Base-by-base conservation (phyloP, 2,113 vertebrate species). In the Megalops atlanticus region DNA sequence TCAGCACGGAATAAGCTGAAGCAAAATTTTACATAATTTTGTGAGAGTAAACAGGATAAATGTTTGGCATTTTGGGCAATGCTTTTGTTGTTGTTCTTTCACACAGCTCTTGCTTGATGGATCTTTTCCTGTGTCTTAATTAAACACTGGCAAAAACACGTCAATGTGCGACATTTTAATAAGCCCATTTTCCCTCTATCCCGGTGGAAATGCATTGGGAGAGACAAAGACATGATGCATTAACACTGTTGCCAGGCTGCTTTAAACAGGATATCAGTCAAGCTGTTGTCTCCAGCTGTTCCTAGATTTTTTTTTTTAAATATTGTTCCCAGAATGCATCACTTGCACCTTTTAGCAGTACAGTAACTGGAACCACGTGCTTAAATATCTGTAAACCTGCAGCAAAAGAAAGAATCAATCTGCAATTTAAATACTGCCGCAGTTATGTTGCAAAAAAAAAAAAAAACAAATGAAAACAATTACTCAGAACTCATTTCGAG, bases 81-180 rank as follows among this genome's bases (percentile, higher is more conserved):
- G 40, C 43, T 45, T 45, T 76, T 76, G 39, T 41, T 47, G 38
- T 35, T 27, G 41, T 10, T 54, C 36, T 7, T 74, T 52, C n/a
- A 36, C 36, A 18, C 27, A n/a, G 16, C 36, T 4, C 64, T 71
- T 49, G 70, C 43, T 80, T 47, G 43, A 80, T 41, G 72, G n/a
- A 52, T 72, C 35, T 49, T 72, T 80, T 74, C 24, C 47, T 74
- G 24, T 35, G 33, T 74, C 79, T 74, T 80, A 73, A 43, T 74
- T 74, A 54, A 52, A 74, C 36, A 52, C 70, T 33, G 45, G 69
- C 33, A 33, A 38, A 76, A 7, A 70, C 74, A 73, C 8, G 82
- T 81, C 74, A 80, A 58, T 79, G 74, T 76, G 71, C 43, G 71
- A 77, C 77, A 10, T 81, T 84, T 85, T 85, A 83, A 82, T 87